Conservation (phyloP, 2,797 vertebrate genomes). For the Catamblyrhynchus diadema region DNA sequence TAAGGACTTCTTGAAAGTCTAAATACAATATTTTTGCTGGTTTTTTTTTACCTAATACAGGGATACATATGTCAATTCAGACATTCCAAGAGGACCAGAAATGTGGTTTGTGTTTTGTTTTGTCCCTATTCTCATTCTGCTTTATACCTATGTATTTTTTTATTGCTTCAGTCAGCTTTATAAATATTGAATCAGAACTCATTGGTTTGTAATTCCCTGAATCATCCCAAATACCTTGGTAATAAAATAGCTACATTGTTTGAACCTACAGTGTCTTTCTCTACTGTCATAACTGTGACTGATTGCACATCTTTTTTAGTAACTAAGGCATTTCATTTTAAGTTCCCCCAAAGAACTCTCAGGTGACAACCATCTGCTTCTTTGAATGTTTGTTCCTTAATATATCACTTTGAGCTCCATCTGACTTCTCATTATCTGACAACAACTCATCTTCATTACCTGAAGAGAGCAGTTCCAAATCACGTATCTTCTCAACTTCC, state of each 20-base stretch:
- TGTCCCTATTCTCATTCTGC: neutral
- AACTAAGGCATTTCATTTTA: conserved; percentile 7
- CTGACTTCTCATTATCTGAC: conserved; percentile 25
- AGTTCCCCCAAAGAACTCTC: neutral
- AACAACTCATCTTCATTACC: conserved; percentile 25
- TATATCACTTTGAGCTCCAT: neutral
- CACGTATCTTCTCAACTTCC: neutral
- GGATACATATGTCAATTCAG: neutral
- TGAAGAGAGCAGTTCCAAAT: neutral
- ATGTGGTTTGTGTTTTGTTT: neutral
- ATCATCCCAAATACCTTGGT: neutral
- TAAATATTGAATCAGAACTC: neutral
- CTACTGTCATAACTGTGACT: neutral
- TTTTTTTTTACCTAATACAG: neutral
- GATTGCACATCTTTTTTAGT: neutral
- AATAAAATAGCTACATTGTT: neutral
- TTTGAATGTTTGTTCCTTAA: neutral
- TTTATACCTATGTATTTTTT: neutral
- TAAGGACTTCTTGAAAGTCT: neutral
- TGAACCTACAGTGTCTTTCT: neutral
- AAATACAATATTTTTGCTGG: neutral
- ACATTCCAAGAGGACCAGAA: neutral
- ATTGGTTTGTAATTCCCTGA: neutral
- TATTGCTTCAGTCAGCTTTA: neutral
- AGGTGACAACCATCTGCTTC: conserved; percentile 6